Base-by-base conservation (phyloP, 2,888 invertebrate genomes). In the Caenorhabditis sinica region DNA sequence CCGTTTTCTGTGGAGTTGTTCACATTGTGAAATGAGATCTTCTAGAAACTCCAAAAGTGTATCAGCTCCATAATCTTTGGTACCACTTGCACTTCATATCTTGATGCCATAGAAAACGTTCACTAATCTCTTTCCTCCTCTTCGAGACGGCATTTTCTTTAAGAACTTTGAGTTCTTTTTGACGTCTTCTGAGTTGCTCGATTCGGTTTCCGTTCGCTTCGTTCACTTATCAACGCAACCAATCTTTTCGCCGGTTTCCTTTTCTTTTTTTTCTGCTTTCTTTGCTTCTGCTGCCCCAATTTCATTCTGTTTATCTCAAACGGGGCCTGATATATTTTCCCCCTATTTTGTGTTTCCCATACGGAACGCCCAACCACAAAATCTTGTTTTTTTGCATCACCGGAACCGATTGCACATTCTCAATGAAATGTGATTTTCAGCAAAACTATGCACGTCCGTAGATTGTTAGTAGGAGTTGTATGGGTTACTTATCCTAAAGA, bases 291-390 rank as follows among this genome's bases (percentile, higher is more conserved):
- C 61, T 51, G 40, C 65, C 61, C 28, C 66, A 76, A 68, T 76
- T 76, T 45, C 68, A 76, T 76, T 56, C 75, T 76, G 75, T 76
- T 76, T 66, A 76, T 76, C 60, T 53, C 28, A 63, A 43, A 45
- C 23, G 11, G 49, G 49, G 20, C 11, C 74, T 73, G 73, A 74
- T 74, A 60, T 61, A 63, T 72, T 49, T 56, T 56, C 33, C 49
- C n/a, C 5, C 8, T 60, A 11, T 61, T 61, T 11, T 30, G 45
- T 45, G 15, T 65, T 65, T 65, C 25, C 45, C 51, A 61, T 49
- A 51, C 58, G 58, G 61, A 73, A 74, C 56, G n/a, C 13, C 53
- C 53, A n/a, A 69, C 45, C 65, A 63, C 51, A 51, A 63, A 74
- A 65, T 65, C 65, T 65, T 65, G 74, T 65, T 74, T 74, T 65